phyloP scores from a whole-genome alignment of 2,888 invertebrate genomes.

The Laothoe populi region DNA sequence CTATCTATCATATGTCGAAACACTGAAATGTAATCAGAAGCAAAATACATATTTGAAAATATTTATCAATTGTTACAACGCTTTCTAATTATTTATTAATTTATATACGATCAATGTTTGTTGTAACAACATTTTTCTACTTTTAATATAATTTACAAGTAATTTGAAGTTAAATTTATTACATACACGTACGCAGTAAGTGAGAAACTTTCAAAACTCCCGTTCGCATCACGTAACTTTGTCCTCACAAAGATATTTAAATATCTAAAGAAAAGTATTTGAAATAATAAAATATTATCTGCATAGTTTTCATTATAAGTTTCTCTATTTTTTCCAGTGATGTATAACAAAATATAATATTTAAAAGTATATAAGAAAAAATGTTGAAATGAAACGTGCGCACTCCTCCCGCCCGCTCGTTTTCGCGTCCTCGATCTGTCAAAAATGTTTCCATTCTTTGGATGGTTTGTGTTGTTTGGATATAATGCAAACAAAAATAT shows the following conservation, averaged over 20 bases:
- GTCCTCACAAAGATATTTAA: not conserved
- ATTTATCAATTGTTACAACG: too few relatives aligned
- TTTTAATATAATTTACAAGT: too few relatives aligned
- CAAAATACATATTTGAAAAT: too few relatives aligned
- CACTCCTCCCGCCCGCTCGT: constrained; percentile 53
- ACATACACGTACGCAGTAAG: too few relatives aligned
- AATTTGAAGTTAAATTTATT: not conserved
- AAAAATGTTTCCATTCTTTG: constrained; percentile 69
- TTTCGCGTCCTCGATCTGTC: constrained; percentile 71
- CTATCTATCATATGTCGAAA: too few relatives aligned
- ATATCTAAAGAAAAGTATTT: not conserved
- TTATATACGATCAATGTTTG: too few relatives aligned
- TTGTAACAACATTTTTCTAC: too few relatives aligned
- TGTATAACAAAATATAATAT: not conserved
- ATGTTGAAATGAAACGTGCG: constrained; percentile 61
- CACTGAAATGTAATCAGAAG: too few relatives aligned
- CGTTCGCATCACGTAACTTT: not conserved
- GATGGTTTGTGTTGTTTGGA: constrained; percentile 60
- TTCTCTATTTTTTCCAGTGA: not conserved
- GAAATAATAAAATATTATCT: not conserved
- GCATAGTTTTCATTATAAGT: not conserved
- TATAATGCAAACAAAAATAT: constrained; percentile 61
- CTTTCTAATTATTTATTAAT: too few relatives aligned
- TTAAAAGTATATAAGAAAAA: constrained; percentile 23
- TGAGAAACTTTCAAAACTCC: constrained; percentile 15